Conservation (phyloP, 2,888 invertebrate genomes). For the Tetragnatha montana region DNA sequence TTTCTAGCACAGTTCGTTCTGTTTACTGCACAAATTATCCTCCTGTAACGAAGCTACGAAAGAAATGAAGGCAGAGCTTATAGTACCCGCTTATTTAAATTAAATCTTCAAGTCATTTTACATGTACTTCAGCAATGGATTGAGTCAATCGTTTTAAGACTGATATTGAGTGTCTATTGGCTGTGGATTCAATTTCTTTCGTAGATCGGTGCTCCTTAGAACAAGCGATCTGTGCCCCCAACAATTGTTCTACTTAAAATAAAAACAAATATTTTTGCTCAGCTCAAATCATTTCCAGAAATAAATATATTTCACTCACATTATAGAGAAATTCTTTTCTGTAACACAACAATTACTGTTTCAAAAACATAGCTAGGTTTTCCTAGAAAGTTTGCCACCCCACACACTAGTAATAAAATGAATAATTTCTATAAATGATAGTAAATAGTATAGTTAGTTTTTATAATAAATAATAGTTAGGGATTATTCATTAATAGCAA, state of each 20-base stretch:
- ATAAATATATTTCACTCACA: conserved; percentile 70
- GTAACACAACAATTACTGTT: neutral
- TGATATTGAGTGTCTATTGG: neutral
- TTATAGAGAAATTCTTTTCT: conserved; percentile 2
- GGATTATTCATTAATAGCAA: too few relatives aligned
- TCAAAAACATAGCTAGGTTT: too few relatives aligned
- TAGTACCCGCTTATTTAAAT: neutral
- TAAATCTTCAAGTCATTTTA: neutral
- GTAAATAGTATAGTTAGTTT: neutral
- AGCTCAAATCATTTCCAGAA: conserved; percentile 68
- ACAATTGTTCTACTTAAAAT: conserved; percentile 65
- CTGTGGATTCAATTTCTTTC: conserved; percentile 25
- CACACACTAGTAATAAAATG: too few relatives aligned
- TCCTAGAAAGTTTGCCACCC: too few relatives aligned
- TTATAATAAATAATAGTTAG: neutral
- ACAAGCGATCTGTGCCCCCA: conserved; percentile 46
- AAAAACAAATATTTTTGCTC: conserved; percentile 64
- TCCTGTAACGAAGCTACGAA: conserved; percentile 19
- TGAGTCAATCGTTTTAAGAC: neutral
- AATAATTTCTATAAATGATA: too few relatives aligned
- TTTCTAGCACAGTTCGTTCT: conserved; percentile 55
- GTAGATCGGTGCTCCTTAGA: conserved; percentile 48
- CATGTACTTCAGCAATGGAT: neutral
- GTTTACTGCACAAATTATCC: conserved; percentile 53
- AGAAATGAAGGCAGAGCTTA: neutral